Evolutionary conservation across 2,888 invertebrate genomes (phyloP).

Genomic region (Acronicta psi): DNA sequence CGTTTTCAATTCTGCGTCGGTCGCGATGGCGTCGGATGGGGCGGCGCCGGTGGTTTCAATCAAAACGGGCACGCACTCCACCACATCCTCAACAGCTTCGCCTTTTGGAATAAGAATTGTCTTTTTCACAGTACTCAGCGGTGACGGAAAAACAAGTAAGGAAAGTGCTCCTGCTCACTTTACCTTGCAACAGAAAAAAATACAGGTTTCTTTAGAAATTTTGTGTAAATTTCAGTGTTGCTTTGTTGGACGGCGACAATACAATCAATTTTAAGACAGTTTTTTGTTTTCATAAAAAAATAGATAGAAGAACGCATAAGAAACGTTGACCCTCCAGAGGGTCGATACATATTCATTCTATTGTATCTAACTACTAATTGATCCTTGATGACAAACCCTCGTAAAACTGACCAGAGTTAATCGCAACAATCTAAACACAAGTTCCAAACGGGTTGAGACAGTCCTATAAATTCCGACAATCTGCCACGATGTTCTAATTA

Average conservation of each 20-base stretch:
- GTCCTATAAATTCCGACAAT: conserved; percentile 67
- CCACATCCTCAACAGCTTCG: conserved; percentile 84
- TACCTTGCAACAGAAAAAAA: conserved; percentile 21
- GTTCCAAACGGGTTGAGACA: conserved; percentile 57
- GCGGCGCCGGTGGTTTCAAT: conserved; percentile 81
- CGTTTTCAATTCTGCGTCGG: conserved; percentile 85
- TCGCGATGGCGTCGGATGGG: conserved; percentile 58
- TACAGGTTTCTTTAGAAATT: conserved; percentile 6
- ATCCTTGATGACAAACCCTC: too few species aligned
- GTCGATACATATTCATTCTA: too few species aligned
- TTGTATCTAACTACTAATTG: too few species aligned
- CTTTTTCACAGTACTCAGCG: conserved; percentile 84
- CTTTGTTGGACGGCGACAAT: not conserved
- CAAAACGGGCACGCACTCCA: conserved; percentile 87
- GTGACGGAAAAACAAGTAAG: conserved; percentile 68
- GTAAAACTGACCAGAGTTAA: conserved; percentile 59
- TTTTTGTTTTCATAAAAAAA: not conserved
- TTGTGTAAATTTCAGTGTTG: not conserved
- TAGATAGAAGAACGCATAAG: too few species aligned
- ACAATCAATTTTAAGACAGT: not conserved
- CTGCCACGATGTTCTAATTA: conserved; percentile 70
- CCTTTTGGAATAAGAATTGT: conserved; percentile 89
- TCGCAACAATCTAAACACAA: conserved; percentile 59
- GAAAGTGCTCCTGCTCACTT: conserved; percentile 63
- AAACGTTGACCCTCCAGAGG: too few species aligned